These are phyloP conservation scores for Phocides pigmalion DNA, from an alignment of 1,140 invertebrate species.

Conservation along the genomic window DNA sequence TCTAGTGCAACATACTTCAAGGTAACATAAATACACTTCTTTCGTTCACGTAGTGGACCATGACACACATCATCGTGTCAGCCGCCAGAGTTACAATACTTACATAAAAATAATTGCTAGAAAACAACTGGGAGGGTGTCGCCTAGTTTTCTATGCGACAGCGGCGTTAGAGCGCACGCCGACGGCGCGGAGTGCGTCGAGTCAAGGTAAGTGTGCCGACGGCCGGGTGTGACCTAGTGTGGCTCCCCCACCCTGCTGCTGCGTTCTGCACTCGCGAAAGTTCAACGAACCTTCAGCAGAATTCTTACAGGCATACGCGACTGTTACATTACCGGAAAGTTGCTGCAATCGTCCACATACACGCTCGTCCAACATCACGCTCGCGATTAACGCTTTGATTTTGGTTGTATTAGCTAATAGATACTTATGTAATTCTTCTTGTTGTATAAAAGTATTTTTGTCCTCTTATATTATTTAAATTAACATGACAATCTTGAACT, in stretches of 20 bases:
- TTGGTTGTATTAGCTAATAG: background rate
- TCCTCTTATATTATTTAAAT: background rate
- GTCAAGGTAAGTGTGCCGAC: conserved; percentile 82
- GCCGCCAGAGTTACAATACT: conserved; percentile 35
- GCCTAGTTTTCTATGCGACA: conserved; percentile 74
- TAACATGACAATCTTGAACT: too few relatives aligned
- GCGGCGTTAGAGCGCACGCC: conserved; percentile 57
- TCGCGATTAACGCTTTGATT: conserved; percentile 17
- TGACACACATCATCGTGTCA: conserved; percentile 21
- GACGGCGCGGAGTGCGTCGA: conserved; percentile 64
- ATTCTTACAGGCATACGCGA: conserved; percentile 77
- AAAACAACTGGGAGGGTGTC: conserved; percentile 53
- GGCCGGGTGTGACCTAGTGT: conserved; percentile 78
- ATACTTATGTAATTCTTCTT: background rate
- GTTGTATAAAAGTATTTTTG: background rate
- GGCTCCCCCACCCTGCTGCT: conserved; percentile 66
- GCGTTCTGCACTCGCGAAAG: conserved; percentile 79
- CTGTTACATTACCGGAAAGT: conserved; percentile 81
- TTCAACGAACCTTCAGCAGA: conserved; percentile 79
- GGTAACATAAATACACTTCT: background rate
- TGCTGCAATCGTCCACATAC: conserved; percentile 73
- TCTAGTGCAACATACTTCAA: background rate
- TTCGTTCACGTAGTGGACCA: conserved; percentile 11
- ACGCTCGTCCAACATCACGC: conserved; percentile 30
- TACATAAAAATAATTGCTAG: conserved; percentile 58